Base-by-base conservation (phyloP, 1,140 invertebrate species). In the Camponotus pennsylvanicus region DNA sequence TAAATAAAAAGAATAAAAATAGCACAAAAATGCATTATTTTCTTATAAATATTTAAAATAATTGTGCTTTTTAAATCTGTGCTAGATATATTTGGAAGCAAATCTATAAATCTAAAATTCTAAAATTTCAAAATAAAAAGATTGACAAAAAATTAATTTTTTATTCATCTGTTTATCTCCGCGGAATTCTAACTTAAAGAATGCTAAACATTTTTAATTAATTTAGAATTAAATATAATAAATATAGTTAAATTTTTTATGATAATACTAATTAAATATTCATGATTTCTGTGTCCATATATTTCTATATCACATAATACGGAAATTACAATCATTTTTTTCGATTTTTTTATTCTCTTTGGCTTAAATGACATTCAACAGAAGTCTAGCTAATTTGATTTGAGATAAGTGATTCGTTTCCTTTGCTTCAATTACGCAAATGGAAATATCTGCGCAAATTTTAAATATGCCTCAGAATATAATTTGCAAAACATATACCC, bases 221-320 rank as follows among this genome's bases (percentile, higher is more conserved):
- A 55, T 75, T 55, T 59, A 3, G 21, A 75, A 57, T 75, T 71
- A 0, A 71, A 75, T 49, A 15, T 49, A 45, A 45, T 49, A 49
- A 15, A 49, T 52, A 27, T 40, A 75, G 37, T 49, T 45, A 32
- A 32, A 49, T 21, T 37, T 6, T n/a, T 3, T 57, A 57, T n/a
- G 8, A n/a, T 57, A 18, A 57, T 27, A 27, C 0, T 57, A n/a
- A n/a, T n/a, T 57, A 57, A n/a, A n/a, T 57, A 49, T 49, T 13
- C 13, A 52, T 18, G 5, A 52, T 52, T 52, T 49, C 4, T 52
- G 9, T 52, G 49, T 52, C 11, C 42, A 45, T 45, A 52, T 3
- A 11, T 40, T 49, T 71, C 27, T 71, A 49, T 49, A 52, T 2
- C 2, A 5, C 40, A 57, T 55, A 6, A 73, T 69, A 1, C 5